A percentile compares a stretch with the other conserved stretches of the same genome.
These are phyloP conservation scores for Hermaeophaga mercurialis DNA, from an alignment of 2,888 invertebrate genomes.

Conservation along the genomic window DNA sequence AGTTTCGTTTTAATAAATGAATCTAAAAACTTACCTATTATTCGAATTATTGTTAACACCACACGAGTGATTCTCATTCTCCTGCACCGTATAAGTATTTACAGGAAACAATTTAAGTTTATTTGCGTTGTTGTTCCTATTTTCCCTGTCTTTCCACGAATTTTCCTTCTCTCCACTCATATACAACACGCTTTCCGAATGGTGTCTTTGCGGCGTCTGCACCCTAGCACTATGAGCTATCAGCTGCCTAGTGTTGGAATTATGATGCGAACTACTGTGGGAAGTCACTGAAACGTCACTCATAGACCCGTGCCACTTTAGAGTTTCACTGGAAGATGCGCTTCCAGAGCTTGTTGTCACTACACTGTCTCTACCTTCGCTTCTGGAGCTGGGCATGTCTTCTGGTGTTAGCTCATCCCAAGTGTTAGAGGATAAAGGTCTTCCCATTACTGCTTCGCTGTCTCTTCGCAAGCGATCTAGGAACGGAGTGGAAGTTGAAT, in stretches of 20 bases:
- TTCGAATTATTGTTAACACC: conserved; percentile 14
- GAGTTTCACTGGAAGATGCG: conserved; percentile 75
- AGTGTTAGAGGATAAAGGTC: conserved; percentile 51
- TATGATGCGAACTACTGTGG: conserved; percentile 62
- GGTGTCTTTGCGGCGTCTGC: conserved; percentile 76
- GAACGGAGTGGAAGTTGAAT: conserved; percentile 77
- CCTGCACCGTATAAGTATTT: conserved; percentile 69
- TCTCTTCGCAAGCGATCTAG: conserved; percentile 72
- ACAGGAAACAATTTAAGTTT: conserved; percentile 71
- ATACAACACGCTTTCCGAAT: conserved; percentile 77
- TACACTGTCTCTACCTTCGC: conserved; percentile 66
- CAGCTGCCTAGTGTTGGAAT: conserved; percentile 63
- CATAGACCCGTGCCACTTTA: conserved; percentile 80
- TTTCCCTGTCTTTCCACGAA: conserved; percentile 54
- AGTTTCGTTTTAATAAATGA: too few species aligned
- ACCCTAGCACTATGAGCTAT: conserved; percentile 80
- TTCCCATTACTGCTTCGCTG: conserved; percentile 62
- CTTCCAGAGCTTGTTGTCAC: conserved; percentile 66
- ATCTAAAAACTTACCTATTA: conserved; percentile 31
- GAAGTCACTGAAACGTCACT: conserved; percentile 73
- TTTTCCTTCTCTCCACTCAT: conserved; percentile 60
- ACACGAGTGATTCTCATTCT: conserved; percentile 32
- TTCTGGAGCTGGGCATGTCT: conserved; percentile 20
- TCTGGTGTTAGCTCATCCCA: conserved; percentile 56
- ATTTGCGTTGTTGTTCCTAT: conserved; percentile 55